Base-by-base conservation (phyloP, 2,113 vertebrate species). In the Gorsachius goisagi region DNA sequence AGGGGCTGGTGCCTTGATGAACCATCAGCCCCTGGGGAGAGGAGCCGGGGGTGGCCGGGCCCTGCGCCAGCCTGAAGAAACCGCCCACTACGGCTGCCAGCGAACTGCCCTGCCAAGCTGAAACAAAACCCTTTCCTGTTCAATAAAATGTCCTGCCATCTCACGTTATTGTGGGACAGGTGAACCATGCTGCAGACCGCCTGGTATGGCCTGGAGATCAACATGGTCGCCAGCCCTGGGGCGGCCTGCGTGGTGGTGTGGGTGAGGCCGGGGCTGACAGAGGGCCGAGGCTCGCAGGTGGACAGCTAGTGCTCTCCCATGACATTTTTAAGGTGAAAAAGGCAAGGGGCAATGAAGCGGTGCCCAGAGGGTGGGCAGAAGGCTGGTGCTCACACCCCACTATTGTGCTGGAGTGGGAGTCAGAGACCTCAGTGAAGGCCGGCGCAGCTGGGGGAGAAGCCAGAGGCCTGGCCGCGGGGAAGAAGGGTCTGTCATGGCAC, bases 181-280 rank as follows among this genome's bases (percentile, higher is more conserved):
- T n/a, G 39, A 60, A 30, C 39, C 0, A 1, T 15, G 28, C 37
- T 35, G 37, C 3, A 1, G 66, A 35, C 53, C 12, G 27, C 24
- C 13, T 0, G 2, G 58, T 1, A 1, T 1, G 0, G 52, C 45
- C 28, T 27, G 18, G 64, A 60, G 64, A 30, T 18, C 64, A 37
- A 49, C n/a, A 9, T 6, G n/a, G 52, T 12, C 0, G 0, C 22
- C 59, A 79, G 66, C n/a, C 45, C 59, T 37, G 20, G 41, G 49
- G 35, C 2, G 4, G 47, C 27, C 35, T 49, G 45, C 2, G 3
- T n/a, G 26, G 58, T 4, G 1, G 52, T 18, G 6, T 1, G 12
- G 68, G 22, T 39, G 44, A 59, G 44, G 37, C 37, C 3, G 5
- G 45, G 18, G 3, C 45, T 33, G 26, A 15, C 1, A 1, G 45